Evolutionary conservation across 2,113 vertebrate genomes (phyloP).

Genomic region (Noctilio leporinus): DNA sequence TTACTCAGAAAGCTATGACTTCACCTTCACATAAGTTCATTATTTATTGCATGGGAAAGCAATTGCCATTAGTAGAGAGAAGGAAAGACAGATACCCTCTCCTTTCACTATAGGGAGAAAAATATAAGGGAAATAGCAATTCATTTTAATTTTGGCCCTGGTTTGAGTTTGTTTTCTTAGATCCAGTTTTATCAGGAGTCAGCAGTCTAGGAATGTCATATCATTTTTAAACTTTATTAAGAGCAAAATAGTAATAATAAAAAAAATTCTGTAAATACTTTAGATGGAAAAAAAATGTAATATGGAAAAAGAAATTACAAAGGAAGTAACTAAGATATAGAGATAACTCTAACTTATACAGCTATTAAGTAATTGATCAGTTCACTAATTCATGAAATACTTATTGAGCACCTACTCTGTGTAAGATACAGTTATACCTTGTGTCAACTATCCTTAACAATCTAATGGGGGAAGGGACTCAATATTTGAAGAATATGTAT

Average conservation of each 20-base stretch:
- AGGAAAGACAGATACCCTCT: not conserved
- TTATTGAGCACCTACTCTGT: not conserved
- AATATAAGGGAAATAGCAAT: not conserved
- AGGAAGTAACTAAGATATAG: not conserved
- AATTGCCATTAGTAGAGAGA: not conserved
- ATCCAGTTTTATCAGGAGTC: not conserved
- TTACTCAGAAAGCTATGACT: not conserved
- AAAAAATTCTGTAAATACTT: not conserved
- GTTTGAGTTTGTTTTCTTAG: not conserved
- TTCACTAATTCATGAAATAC: not conserved
- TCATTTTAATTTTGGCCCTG: not conserved
- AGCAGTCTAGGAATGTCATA: not conserved
- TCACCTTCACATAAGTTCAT: not conserved
- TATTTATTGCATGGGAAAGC: not conserved
- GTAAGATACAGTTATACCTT: not conserved
- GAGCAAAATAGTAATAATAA: not conserved
- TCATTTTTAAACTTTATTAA: not conserved
- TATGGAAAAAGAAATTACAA: not conserved
- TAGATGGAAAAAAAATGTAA: not conserved
- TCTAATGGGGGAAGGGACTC: not conserved
- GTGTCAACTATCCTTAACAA: not conserved
- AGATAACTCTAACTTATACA: not conserved
- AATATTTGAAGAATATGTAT: not conserved
- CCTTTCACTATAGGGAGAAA: not conserved
- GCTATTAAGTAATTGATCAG: not conserved